These are phyloP conservation scores for Huso huso DNA, from an alignment of 2,797 vertebrate species.

Conservation along the genomic window DNA sequence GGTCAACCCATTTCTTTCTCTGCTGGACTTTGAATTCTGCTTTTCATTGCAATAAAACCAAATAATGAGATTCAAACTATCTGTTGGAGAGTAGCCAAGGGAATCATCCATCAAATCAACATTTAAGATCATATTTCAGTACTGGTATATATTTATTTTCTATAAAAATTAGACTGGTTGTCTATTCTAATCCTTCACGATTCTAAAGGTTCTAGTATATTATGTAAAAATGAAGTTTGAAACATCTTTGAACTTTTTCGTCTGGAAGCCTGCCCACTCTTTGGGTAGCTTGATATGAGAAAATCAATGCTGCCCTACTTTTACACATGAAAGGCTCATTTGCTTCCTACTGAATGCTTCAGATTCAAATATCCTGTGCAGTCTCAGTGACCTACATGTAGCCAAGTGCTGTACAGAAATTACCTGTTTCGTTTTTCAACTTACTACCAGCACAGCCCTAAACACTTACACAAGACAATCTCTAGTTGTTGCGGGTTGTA, in stretches of 20 bases:
- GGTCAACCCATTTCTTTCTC: neutral
- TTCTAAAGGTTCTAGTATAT: conserved; percentile 15
- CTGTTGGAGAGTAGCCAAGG: conserved; percentile 28
- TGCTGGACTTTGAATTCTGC: neutral
- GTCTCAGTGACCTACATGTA: conserved; percentile 68
- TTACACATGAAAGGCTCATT: conserved; percentile 49
- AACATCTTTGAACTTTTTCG: conserved; percentile 5
- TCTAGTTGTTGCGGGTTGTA: no score
- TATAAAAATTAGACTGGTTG: conserved; percentile 12
- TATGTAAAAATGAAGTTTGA: neutral
- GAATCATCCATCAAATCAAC: neutral
- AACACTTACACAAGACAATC: neutral
- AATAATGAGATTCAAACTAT: conserved; percentile 14
- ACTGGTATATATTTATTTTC: conserved; percentile 14
- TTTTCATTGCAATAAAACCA: neutral
- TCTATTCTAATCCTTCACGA: conserved; percentile 12
- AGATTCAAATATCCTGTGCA: conserved; percentile 46
- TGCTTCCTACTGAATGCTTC: conserved; percentile 41
- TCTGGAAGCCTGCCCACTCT: conserved; percentile 40
- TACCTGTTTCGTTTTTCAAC: conserved; percentile 46
- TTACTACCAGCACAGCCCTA: neutral
- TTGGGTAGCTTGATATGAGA: conserved; percentile 51
- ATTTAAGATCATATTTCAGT: no score
- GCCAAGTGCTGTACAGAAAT: conserved; percentile 56
- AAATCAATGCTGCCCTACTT: conserved; percentile 66